Conservation (phyloP, 2,113 vertebrate species). For the Orthonyx spaldingii region DNA sequence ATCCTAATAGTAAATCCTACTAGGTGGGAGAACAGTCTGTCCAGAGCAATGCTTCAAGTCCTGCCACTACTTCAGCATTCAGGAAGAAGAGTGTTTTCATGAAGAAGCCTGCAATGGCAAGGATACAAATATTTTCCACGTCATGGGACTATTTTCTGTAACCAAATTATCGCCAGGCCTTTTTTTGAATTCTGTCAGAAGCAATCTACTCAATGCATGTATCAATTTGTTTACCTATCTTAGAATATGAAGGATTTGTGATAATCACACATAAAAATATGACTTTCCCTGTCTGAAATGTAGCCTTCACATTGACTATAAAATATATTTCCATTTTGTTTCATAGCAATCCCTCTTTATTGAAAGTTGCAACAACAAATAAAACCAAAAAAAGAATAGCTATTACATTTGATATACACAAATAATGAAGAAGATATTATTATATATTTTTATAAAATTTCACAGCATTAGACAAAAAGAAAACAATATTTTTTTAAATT, state of each 20-base stretch:
- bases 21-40: not conserved
- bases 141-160: not conserved
- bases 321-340: not conserved
- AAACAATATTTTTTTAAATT: not conserved
- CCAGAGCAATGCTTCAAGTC: not conserved
- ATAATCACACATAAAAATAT: not conserved
- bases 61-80: not conserved
- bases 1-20: not conserved
- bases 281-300: not conserved
- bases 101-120: not conserved
- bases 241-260: not conserved
- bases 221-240: not conserved
- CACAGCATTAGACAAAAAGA: not conserved
- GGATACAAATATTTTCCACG: not conserved
- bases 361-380: not conserved
- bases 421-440: not conserved
- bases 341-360: not conserved
- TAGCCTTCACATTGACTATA: not conserved
- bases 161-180: not conserved
- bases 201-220: not conserved
- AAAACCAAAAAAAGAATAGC: too few relatives aligned
- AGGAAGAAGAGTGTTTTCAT: not conserved
- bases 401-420: not conserved
- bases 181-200: not conserved
- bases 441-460: not conserved